A percentile compares a stretch with the other conserved stretches of the same genome.
phyloP scores from a whole-genome alignment of 1,140 invertebrate species.

The Danaus plexippus region DNA sequence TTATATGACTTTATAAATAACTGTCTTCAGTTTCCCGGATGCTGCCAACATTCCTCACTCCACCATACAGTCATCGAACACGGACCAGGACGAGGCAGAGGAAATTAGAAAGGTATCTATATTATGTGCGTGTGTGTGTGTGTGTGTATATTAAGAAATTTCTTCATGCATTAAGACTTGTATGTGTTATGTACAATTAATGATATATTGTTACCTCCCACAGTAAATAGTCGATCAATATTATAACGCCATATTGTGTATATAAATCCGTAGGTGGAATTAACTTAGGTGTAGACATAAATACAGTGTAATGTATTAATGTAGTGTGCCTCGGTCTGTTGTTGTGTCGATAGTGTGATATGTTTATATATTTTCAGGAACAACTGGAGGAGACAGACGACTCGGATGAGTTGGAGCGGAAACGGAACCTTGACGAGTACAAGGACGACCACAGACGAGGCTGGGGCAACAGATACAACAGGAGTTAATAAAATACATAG shows the following conservation, averaged over 20 bases:
- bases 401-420: constrained; percentile 76
- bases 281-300: no score
- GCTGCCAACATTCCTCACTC: constrained; percentile 49
- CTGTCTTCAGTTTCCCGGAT: constrained; percentile 39
- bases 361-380: constrained; percentile 61
- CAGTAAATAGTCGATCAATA: no score
- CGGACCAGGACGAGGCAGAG: constrained; percentile 43
- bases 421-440: constrained; percentile 89
- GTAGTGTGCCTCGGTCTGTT: no score
- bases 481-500: no score
- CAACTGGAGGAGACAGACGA: constrained; percentile 82
- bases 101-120: constrained; percentile 42
- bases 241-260: no score
- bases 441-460: constrained; percentile 41
- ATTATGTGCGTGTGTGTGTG: neutral
- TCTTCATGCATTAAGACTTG: no score
- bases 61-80: constrained; percentile 42
- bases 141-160: no score
- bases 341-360: no score
- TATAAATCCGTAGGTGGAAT: no score
- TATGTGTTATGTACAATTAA: no score
- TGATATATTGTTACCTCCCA: no score
- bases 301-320: neutral
- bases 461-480: no score
- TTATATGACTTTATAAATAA: neutral